Base-by-base conservation (phyloP, 2,888 invertebrate species). In the Dorcus hopei region DNA sequence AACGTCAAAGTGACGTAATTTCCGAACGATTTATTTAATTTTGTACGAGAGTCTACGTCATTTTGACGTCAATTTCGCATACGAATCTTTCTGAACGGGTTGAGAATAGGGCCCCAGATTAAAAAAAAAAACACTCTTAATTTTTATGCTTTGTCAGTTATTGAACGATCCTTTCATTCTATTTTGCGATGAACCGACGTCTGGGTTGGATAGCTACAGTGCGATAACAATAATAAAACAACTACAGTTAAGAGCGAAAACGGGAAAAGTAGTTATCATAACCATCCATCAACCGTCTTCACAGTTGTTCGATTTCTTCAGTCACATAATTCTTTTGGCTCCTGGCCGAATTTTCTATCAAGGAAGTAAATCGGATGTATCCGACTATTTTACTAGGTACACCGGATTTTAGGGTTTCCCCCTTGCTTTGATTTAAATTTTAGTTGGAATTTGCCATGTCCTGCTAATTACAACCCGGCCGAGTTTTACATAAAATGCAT, bases 151-250 rank as follows among this genome's bases (percentile, higher is more conserved):
- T 16, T 8, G 51, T 63, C 19, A 92, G 91, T 82, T 95, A 8
- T 80, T 96, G 54, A 93, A 90, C 53, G 92, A 96, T 74, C 96
- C 96, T 0, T 87, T 89, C 3, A 84, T 97, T 56, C 78, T 97
- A 52, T 95, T 96, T 79, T 95, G 95, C 75, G 96, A 97, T 72
- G 97, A 97, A 74, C 95, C 95, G 0, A 96, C 95, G 0, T 93
- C 94, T 0, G 95, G 96, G 0, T 78, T 97, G 53, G 97, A 97
- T 77, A 93, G 94, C 67, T 95, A 86, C 77, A 93, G 89, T 73
- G 95, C 97, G 0, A 87, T 87, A 62, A 85, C 87, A 11, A 91
- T 96, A 0, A 86, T 94, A 8, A 84, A 86, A 62, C 86, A 88
- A 0, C 79, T 92, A 38, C 81, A 85, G 42, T 82, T 83, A 65